phyloP scores from a whole-genome alignment of 2,797 vertebrate species.

The Buceros bicornis region DNA sequence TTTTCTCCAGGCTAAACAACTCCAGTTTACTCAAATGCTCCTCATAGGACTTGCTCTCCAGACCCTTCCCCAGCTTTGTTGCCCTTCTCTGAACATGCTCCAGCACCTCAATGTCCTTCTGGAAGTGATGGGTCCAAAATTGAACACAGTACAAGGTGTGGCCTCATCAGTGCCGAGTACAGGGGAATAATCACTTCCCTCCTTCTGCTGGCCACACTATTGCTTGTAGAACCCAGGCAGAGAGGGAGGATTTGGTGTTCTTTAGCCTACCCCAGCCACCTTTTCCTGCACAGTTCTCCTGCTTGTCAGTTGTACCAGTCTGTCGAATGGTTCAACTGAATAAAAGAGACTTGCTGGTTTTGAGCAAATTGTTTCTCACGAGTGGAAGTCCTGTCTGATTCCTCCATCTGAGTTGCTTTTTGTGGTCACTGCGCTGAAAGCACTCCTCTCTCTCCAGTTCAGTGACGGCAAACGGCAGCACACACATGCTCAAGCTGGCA shows the following conservation, averaged over 20 bases:
- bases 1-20: too few relatives aligned
- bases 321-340: background rate
- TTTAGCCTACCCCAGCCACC: background rate
- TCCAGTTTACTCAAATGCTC: too few relatives aligned
- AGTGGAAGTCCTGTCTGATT: background rate
- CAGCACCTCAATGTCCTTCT: too few relatives aligned
- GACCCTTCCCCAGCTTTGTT: too few relatives aligned
- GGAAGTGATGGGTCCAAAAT: too few relatives aligned
- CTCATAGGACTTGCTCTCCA: too few relatives aligned
- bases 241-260: background rate
- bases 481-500: background rate
- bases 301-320: background rate
- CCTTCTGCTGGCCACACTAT: too few relatives aligned
- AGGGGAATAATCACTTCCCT: too few relatives aligned
- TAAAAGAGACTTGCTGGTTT: background rate
- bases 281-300: background rate
- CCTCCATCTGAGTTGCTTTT: background rate
- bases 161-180: too few relatives aligned
- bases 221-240: too few relatives aligned
- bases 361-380: background rate
- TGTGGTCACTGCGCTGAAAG: rapidly evolving
- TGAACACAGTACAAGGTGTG: too few relatives aligned
- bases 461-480: rapidly evolving
- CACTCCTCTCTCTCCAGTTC: background rate
- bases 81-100: too few relatives aligned